These are phyloP conservation scores for Balaeniceps rex DNA, from an alignment of 2,113 vertebrate species.

Conservation along the genomic window DNA sequence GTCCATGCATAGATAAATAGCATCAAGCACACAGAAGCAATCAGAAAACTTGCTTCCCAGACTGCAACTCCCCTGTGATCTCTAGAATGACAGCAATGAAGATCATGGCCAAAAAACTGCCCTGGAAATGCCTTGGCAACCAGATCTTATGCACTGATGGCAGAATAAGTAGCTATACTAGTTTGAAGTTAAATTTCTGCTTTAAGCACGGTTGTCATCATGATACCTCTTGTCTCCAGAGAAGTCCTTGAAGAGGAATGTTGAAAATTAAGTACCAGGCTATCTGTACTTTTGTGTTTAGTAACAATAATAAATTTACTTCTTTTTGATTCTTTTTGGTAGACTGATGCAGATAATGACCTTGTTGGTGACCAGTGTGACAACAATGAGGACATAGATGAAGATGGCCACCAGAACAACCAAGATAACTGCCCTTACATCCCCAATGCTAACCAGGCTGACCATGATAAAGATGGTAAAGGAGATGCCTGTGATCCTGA, in stretches of 20 bases:
- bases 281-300: not conserved
- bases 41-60: not conserved
- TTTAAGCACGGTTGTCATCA: not conserved
- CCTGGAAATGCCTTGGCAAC: not conserved
- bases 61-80: not conserved
- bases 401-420: constrained; percentile 97
- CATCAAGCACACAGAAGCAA: not conserved
- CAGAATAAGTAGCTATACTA: not conserved
- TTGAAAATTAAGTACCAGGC: not conserved
- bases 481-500: constrained; percentile 95
- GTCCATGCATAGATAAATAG: not conserved
- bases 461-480: constrained; percentile 92
- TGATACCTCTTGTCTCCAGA: not conserved
- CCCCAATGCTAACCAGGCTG: constrained; percentile 93
- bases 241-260: not conserved
- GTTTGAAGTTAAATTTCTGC: not conserved
- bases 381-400: constrained; percentile 95
- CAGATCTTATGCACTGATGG: not conserved
- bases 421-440: constrained; percentile 97
- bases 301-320: not conserved
- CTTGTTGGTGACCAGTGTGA: constrained; percentile 96
- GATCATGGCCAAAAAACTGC: not conserved
- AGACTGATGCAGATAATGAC: constrained; percentile 92
- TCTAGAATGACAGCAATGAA: not conserved
- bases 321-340: not conserved